phyloP scores from a whole-genome alignment of 2,888 invertebrate genomes.

The Melikaiella ostensackeni region DNA sequence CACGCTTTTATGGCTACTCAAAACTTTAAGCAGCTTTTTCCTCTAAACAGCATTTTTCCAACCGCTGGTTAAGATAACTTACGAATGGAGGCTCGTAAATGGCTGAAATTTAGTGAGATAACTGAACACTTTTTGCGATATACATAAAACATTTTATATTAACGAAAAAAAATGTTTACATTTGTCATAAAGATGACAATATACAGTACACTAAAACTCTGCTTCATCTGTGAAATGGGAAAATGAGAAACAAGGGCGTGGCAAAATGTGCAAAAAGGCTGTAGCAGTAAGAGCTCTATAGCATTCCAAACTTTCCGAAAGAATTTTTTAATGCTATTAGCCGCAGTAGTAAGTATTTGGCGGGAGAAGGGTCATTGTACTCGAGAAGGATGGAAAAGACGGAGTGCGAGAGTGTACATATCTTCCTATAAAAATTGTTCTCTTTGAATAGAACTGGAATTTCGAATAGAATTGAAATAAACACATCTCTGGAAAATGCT shows the following conservation, averaged over 20 bases:
- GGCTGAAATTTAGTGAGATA: no score
- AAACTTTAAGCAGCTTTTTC: no score
- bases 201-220: not conserved
- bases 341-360: constrained; percentile 23
- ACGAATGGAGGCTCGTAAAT: no score
- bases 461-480: constrained; percentile 12
- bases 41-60: no score
- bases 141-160: no score
- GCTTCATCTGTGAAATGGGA: not conserved
- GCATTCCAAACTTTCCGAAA: not conserved
- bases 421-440: constrained; percentile 2
- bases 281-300: not conserved
- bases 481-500: constrained; percentile 13
- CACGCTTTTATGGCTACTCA: no score
- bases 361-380: constrained; percentile 38
- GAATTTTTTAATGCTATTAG: constrained; percentile 30
- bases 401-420: constrained; percentile 31
- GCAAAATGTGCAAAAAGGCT: constrained; percentile 1
- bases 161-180: no score
- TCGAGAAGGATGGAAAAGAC: constrained; percentile 34
- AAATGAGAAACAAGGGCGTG: not conserved
- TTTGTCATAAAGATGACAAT: no score
- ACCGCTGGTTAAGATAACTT: no score
- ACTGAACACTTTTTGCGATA: no score
- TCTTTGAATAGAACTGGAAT: not conserved